Conservation (phyloP, 2,888 invertebrate genomes). For the Anthophora plumipes region DNA sequence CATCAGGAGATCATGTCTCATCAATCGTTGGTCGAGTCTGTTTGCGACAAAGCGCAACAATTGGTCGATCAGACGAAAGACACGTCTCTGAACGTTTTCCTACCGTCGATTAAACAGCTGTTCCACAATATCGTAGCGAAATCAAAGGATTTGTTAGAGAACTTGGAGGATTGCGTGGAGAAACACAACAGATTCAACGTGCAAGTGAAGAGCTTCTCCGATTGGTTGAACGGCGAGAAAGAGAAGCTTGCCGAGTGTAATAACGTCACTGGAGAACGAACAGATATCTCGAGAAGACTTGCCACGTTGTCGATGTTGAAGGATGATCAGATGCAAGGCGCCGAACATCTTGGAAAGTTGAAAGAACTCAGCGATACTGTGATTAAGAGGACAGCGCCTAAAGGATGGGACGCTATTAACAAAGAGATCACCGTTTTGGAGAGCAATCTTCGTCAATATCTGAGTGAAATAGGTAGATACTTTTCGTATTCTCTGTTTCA, state of each 20-base stretch:
- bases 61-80: conserved; percentile 96
- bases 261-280: conserved; percentile 93
- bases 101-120: conserved; percentile 94
- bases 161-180: conserved; percentile 93
- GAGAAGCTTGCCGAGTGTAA: conserved; percentile 93
- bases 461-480: conserved; percentile 87
- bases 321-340: conserved; percentile 88
- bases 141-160: conserved; percentile 93
- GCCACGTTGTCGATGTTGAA: conserved; percentile 88
- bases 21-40: conserved; percentile 94
- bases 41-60: conserved; percentile 96
- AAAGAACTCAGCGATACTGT: conserved; percentile 88
- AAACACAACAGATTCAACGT: conserved; percentile 93
- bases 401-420: conserved; percentile 90
- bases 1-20: conserved; percentile 98
- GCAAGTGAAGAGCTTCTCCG: conserved; percentile 90
- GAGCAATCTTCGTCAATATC: conserved; percentile 88
- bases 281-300: conserved; percentile 91
- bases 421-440: conserved; percentile 90
- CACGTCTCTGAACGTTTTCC: conserved; percentile 92
- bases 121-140: conserved; percentile 95
- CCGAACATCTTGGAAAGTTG: conserved; percentile 89
- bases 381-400: conserved; percentile 91
- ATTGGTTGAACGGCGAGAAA: conserved; percentile 92
- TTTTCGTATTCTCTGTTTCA: too few relatives aligned